Base-by-base conservation (phyloP, 2,797 vertebrate genomes). In the Phaenicophaeus curvirostris region DNA sequence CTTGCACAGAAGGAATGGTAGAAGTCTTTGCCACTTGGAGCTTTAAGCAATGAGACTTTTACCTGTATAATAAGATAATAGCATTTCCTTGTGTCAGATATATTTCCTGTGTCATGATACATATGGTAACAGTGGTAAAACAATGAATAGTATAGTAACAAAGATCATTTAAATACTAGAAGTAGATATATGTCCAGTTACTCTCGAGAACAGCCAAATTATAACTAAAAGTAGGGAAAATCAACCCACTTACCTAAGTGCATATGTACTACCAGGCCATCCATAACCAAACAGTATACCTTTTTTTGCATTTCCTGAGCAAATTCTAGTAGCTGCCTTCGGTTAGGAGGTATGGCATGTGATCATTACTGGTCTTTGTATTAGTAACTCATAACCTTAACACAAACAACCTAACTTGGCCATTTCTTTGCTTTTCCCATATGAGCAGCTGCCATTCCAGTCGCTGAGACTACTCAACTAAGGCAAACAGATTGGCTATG, bases 371-470 rank as follows among this genome's bases (percentile, higher is more conserved):
- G 37, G 58, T 72, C 62, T 59, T 91, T 93, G 55, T 88, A 33
- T 94, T 93, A 86, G 71, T 91, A 91, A 94, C 71, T 84, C 77
- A 79, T 71, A 86, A 85, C 50, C 67, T 87, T 94, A 93, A 92
- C 42, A 58, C 48, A 80, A 93, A 90, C 25, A 76, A 35, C 54
- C 86, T 93, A 86, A 80, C 31, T 79, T n/a, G 68, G 37, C 53
- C 5, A 3, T 54, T 25, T 33, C 54, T 74, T 83, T 85, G 57
- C 46, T 89, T 87, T 94, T 85, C 50, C 53, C 75, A 30, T 39
- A 20, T 15, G 33, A 91, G 65, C 59, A 87, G 78, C 65, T 69
- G 33, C 63, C 13, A 1, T 53, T 94, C n/a, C 31, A 84, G 35
- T n/a, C 53, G 17, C 1, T 46, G 71, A 76, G 21, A 53, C 17